Percentiles rank a stretch among this genome's conserved stretches.
Conservation (phyloP, 1,140 invertebrate genomes). For the Musca domestica region DNA sequence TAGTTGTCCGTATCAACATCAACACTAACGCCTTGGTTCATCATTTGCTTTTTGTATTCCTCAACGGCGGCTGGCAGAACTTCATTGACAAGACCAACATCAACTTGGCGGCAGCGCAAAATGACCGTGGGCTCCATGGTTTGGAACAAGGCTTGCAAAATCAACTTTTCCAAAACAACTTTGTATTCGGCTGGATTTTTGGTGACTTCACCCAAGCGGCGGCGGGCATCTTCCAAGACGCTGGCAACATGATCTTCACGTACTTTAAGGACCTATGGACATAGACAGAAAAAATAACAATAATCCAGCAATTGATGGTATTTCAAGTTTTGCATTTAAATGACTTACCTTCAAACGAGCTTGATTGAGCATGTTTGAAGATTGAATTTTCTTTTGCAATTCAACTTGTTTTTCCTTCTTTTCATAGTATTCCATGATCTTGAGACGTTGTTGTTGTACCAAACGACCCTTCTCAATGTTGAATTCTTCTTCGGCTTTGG, state of each 20-base stretch:
- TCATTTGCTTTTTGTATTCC: slow-evolving; percentile 68
- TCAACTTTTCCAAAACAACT: slow-evolving; percentile 79
- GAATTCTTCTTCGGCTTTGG: slow-evolving; percentile 99
- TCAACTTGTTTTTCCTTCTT: slow-evolving; percentile 99
- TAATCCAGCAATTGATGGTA: not conserved
- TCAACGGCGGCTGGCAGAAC: slow-evolving; percentile 62
- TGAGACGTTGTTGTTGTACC: slow-evolving; percentile 95
- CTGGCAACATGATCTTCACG: slow-evolving; percentile 91
- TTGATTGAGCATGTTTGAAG: slow-evolving; percentile 98
- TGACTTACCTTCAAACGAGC: slow-evolving; percentile 76
- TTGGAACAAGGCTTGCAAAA: slow-evolving; percentile 86
- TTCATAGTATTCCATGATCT: slow-evolving; percentile 99
- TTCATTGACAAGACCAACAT: slow-evolving; percentile 72
- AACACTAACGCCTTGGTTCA: slow-evolving; percentile 67
- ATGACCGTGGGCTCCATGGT: slow-evolving; percentile 80
- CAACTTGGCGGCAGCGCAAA: slow-evolving; percentile 78
- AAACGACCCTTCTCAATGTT: slow-evolving; percentile 99
- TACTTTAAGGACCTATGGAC: slow-evolving; percentile 76
- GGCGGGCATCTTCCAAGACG: slow-evolving; percentile 88
- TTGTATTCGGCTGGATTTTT: slow-evolving; percentile 70
- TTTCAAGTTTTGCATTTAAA: too few species aligned
- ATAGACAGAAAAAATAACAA: not conserved
- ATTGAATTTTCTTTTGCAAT: slow-evolving; percentile 99
- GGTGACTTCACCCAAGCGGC: slow-evolving; percentile 78
- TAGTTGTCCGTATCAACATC: slow-evolving; percentile 73